Base-by-base conservation (phyloP, 1,140 invertebrate genomes). In the Trachymyrmex septentrionalis region DNA sequence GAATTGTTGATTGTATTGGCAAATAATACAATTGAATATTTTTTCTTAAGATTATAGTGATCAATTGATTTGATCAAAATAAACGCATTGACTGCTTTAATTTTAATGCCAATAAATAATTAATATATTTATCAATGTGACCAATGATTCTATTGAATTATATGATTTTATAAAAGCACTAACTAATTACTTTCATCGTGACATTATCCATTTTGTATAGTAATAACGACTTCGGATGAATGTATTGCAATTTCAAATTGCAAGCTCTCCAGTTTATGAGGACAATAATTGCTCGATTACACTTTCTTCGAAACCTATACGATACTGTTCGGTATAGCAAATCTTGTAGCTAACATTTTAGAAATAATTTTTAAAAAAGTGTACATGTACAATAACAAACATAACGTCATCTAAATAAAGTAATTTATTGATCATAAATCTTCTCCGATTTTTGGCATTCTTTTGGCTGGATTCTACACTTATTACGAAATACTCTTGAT, bases 261-360 rank as follows among this genome's bases (percentile, higher is more conserved):
- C 72, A 80, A 64, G 27, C 44, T 77, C 57, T 77, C 59, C 80
- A 92, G 87, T 89, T 88, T 92, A 89, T 88, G 88, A 89, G 57
- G 92, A 93, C 93, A 93, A 93, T 93, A 93, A 93, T 77, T 86
- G 67, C 80, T 93, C 81, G 86, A 91, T 92, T 90, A 89, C 48
- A 78, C 88, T 80, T 78, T 87, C 86, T 78, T 88, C 82, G 30
- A 80, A 89, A 86, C 80, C 38, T 59, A 38, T 71, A 69, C 53
- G 24, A 48, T 63, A 61, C n/a, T 67, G n/a, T 86, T 82, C 14
- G 53, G 19, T 78, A 48, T 78, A 82, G 21, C 24, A 21, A 66
- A 53, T 88, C 48, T 61, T 61, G 14, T 72, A 72, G 44, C 24
- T 73, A 48, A 69, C 16, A 59, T 72, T 82, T 27, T 71, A 86